A percentile compares a stretch with the other conserved stretches of the same genome.
Conservation (phyloP, 92 coral and sea anemone genomes). For the Porites lobata region DNA sequence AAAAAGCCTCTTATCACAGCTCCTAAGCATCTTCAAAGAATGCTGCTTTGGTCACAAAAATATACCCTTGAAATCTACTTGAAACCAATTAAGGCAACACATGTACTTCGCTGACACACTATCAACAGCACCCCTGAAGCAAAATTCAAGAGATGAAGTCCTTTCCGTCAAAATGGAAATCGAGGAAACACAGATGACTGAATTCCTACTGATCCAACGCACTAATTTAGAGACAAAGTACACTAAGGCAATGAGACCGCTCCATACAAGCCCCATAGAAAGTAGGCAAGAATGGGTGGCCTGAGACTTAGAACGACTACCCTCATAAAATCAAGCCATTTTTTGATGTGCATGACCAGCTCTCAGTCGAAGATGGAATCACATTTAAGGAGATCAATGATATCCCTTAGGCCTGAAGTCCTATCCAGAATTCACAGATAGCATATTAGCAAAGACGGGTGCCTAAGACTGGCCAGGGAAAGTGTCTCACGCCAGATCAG, state of each 20-base stretch:
- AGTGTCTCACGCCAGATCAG: neutral
- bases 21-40: slow-evolving; percentile 36
- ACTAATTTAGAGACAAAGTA: slow-evolving; percentile 11
- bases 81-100: slow-evolving; percentile 26
- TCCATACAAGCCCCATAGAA: slow-evolving; percentile 2
- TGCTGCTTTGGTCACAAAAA: neutral
- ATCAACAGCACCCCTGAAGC: slow-evolving; percentile 13
- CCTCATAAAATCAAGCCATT: slow-evolving; percentile 3
- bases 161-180: slow-evolving; percentile 22
- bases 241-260: neutral
- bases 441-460: neutral
- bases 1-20: slow-evolving; percentile 57
- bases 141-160: neutral
- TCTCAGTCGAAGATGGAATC: slow-evolving; percentile 17
- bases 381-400: neutral
- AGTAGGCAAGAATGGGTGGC: slow-evolving; percentile 22
- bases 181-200: slow-evolving; percentile 13
- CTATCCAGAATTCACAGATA: slow-evolving; percentile 2
- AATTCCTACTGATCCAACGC: slow-evolving; percentile 1
- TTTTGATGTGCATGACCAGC: slow-evolving; percentile 24
- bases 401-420: neutral
- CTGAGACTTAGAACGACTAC: slow-evolving; percentile 2
- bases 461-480: slow-evolving; percentile 19
- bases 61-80: neutral
- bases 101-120: slow-evolving; percentile 61